Base-by-base conservation (phyloP, 2,797 vertebrate genomes). In the Cyprinella venusta region DNA sequence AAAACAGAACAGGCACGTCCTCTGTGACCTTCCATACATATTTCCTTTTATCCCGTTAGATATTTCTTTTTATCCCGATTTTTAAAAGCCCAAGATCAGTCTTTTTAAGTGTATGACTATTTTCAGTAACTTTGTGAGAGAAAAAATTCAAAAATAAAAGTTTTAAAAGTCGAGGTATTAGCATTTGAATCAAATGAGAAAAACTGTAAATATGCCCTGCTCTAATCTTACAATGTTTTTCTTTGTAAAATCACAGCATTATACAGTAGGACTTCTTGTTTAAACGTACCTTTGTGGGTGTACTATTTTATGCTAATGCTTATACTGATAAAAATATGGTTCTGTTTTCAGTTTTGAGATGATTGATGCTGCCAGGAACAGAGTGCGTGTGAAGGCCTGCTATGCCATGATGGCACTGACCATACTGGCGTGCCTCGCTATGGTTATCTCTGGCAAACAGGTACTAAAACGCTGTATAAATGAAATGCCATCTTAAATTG, bases 381-480 rank as follows among this genome's bases (percentile, higher is more conserved):
- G 84, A 79, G 3, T 96, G 18, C 91, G 96, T 64, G 94, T 99
- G 86, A 98, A 95, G 91, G 81, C 87, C 70, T 95, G 96, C 91
- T 97, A 96, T 1, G 0, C 91, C 2, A 99, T 99, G 97, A 97
- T 98, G 0, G 91, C 36, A 0, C 0, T 91, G 86, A 96, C 97
- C 2, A 38, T 98, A 26, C 0, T 63, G 0, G 95, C 94, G 54
- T 99, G 97, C 83, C 0, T 97, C 19, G 0, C 8, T 0, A 97
- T 94, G 94, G 85, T 97, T 36, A 4, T 96, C 13, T 8, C 89
- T 70, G 97, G 97, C 64, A 99, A 99, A 92, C 86, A 86, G 95
- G 98, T 99, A 85, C 95, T 48, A n/a, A 5, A 84, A 64, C 26
- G 16, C 3, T 71, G 18, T 61, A 10, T 38, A 67, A 77, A 48